Evolutionary conservation across 2,797 vertebrate species (phyloP).

Genomic region (Syndactyla subalaris): DNA sequence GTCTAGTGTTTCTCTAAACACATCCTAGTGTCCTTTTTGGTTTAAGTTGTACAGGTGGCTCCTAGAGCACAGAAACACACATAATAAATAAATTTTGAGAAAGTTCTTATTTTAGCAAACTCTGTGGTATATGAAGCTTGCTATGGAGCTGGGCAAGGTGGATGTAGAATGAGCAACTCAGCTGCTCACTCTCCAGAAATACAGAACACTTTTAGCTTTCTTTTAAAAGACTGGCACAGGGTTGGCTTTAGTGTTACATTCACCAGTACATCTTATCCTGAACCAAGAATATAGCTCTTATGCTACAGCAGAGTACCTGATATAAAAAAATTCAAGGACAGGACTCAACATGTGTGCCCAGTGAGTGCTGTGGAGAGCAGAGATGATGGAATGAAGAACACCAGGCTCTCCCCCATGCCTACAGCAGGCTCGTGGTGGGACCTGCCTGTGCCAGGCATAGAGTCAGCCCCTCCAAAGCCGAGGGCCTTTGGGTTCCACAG

Average conservation of each 20-base stretch:
- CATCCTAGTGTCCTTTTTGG: background rate
- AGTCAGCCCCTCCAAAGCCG: background rate
- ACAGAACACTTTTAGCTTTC: background rate
- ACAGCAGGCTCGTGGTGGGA: background rate
- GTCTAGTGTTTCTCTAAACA: background rate
- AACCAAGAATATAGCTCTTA: background rate
- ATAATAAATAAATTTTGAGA: background rate
- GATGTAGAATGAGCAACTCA: background rate
- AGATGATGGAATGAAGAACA: rapidly evolving
- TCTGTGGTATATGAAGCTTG: background rate
- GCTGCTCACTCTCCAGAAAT: background rate
- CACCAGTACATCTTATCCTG: background rate
- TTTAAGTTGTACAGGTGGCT: background rate
- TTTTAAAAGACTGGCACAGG: background rate
- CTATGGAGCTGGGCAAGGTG: background rate
- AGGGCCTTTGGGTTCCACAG: background rate
- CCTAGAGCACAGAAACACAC: background rate
- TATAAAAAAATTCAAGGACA: background rate
- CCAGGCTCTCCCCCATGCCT: background rate
- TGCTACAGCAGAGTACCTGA: background rate
- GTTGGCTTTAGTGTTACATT: background rate
- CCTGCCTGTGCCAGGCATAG: background rate
- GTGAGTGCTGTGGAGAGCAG: background rate
- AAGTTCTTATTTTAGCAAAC: background rate
- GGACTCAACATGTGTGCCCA: background rate